Evolutionary conservation across 2,888 invertebrate species (phyloP).

Genomic region (Polydrusus pterygomalis): DNA sequence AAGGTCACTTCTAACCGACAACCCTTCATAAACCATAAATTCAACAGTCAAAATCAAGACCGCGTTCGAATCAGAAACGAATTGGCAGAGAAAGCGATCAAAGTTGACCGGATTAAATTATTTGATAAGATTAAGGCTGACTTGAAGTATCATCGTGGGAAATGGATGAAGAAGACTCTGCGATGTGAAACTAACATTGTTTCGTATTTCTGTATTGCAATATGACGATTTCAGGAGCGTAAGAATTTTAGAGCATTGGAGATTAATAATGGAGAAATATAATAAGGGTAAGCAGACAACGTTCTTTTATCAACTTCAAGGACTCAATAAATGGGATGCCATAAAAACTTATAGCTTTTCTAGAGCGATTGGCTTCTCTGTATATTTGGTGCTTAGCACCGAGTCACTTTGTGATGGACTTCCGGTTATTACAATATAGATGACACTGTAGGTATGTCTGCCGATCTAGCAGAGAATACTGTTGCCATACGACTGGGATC

Average conservation of each 20-base stretch:
- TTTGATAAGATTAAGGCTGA: conserved; percentile 21
- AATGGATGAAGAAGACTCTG: conserved; percentile 10
- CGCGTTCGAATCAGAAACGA: background rate
- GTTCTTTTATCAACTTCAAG: no score
- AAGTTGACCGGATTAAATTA: conserved; percentile 16
- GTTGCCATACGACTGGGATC: no score
- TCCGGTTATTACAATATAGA: no score
- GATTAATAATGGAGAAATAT: background rate
- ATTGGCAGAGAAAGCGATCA: conserved; percentile 17
- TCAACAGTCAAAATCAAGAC: background rate
- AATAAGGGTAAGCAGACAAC: background rate
- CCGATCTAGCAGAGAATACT: no score
- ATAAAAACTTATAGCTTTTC: no score
- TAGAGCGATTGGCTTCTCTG: no score
- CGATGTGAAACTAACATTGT: conserved; percentile 6
- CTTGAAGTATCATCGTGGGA: conserved; percentile 9
- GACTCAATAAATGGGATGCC: no score
- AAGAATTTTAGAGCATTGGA: background rate
- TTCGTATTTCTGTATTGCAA: conserved; percentile 8
- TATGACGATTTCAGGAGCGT: background rate
- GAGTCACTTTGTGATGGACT: no score
- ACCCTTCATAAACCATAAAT: no score
- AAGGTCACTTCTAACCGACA: no score
- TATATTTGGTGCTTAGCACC: no score
- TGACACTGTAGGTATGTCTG: no score